phyloP scores from a whole-genome alignment of 2,888 invertebrate species.

The Clivina fossor region DNA sequence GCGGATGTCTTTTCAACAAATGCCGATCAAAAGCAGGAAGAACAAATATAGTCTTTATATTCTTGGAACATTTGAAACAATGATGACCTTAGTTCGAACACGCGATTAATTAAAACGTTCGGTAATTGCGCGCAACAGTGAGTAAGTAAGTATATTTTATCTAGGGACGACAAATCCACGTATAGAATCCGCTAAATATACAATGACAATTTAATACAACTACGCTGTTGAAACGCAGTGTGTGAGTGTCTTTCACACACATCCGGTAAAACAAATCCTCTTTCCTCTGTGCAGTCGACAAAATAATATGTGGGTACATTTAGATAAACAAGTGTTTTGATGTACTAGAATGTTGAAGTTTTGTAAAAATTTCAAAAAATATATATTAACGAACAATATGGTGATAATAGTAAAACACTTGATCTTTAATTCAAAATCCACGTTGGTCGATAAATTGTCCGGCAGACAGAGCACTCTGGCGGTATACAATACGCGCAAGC shows the following conservation, averaged over 20 bases:
- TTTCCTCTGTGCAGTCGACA: background rate
- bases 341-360: background rate
- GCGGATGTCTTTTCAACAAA: too few species aligned
- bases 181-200: slow-evolving; percentile 3
- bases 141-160: too few species aligned
- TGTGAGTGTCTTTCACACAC: too few species aligned
- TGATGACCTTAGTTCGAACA: too few species aligned
- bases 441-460: slow-evolving; percentile 13
- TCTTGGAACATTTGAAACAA: too few species aligned
- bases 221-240: too few species aligned
- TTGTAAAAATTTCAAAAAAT: too few species aligned
- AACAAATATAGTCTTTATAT: too few species aligned
- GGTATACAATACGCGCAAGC: slow-evolving; percentile 3
- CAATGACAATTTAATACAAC: background rate
- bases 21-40: too few species aligned
- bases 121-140: too few species aligned
- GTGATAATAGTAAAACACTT: slow-evolving; percentile 3
- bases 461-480: slow-evolving; percentile 23
- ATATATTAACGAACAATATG: background rate
- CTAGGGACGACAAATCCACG: too few species aligned
- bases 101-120: too few species aligned
- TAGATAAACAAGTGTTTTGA: background rate
- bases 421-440: slow-evolving; percentile 18
- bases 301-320: background rate
- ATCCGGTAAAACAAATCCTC: slow-evolving; percentile 24